phyloP scores from a whole-genome alignment of 2,113 vertebrate genomes.

The Semicossyphus pulcher region DNA sequence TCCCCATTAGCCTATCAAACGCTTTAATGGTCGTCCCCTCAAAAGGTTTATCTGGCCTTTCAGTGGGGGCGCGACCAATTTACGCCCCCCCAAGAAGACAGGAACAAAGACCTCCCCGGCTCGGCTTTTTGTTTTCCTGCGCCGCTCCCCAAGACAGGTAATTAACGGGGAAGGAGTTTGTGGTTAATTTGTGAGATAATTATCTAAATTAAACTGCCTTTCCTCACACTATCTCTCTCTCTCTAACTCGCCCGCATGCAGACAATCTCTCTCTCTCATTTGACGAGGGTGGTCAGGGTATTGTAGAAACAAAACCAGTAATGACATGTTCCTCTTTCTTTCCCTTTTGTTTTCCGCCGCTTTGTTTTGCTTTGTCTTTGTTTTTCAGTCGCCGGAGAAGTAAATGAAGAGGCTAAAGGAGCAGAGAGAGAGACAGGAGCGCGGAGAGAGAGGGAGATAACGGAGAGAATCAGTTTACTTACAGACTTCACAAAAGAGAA shows the following conservation, averaged over 20 bases:
- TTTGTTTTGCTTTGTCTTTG: conserved; percentile 69
- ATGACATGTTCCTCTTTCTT: conserved; percentile 73
- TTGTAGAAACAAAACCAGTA: conserved; percentile 73
- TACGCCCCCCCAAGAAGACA: conserved; percentile 67
- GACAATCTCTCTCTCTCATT: conserved; percentile 56
- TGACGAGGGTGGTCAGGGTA: conserved; percentile 68
- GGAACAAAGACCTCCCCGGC: conserved; percentile 74
- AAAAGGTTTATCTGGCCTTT: conserved; percentile 82
- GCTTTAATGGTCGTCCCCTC: conserved; percentile 86
- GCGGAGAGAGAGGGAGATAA: conserved; percentile 41
- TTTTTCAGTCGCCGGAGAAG: conserved; percentile 54
- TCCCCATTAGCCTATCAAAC: conserved; percentile 90
- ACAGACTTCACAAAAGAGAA: conserved; percentile 56
- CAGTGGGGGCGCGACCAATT: conserved; percentile 74
- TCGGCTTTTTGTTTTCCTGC: conserved; percentile 72
- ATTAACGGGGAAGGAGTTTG: conserved; percentile 78
- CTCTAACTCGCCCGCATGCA: conserved; percentile 13
- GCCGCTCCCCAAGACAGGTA: conserved; percentile 74
- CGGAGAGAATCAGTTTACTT: conserved; percentile 54
- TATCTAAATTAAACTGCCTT: conserved; percentile 83
- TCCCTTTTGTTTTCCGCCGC: conserved; percentile 59
- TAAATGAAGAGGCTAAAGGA: conserved; percentile 68
- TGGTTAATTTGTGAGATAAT: conserved; percentile 82
- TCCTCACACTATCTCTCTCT: conserved; percentile 45
- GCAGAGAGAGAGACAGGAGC: conserved; percentile 7